Evolutionary conservation across 1,140 invertebrate genomes (phyloP), one percentile per base, ranked within the genome.

Genomic region (Heliothis virescens): DNA sequence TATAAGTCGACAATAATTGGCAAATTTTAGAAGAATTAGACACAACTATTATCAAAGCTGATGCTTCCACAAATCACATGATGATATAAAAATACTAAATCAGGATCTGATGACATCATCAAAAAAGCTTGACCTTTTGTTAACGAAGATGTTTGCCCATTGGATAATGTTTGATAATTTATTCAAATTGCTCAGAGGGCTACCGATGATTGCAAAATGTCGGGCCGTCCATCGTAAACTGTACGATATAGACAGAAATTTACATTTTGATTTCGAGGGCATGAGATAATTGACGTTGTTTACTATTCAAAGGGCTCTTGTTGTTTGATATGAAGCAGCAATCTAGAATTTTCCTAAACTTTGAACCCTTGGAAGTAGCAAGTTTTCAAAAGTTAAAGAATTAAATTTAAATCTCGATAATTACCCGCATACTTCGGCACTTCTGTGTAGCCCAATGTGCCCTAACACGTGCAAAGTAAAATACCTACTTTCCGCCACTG

Each of bases 181-280:
- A 76, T 76, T 76, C 60, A 76, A 65, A 65, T 53, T 76, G 26
- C 74, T 21, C 48, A 55, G 10, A 63, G 74, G 60, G 48, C 74
- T 76, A 76, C 59, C 29, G 59, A 75, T 76, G 26, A 76, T 76
- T 65, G 74, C 48, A 65, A 65, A 65, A 62, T 62, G 57, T 26
- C 59, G 7, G 59, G 26, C 5, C 26, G 21, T 62, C 21, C 48
- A 53, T 76, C 48, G 48, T 76, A 65, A 65, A 63, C 65, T 65
- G 26, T 65, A 53, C 48, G 11, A 65, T 50, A 48, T 65, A 18
- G 59, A 65, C 21, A 21, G 18, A 26, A 52, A 76, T 76, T 76
- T 63, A 63, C 74, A 76, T 76, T 53, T 76, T 76, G 65, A 76
- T 76, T n/a, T 76, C 47, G 59, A 62, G 47, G 73, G n/a, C 18